Conservation (phyloP, 1,140 invertebrate species). For the Brachionus rubens region DNA sequence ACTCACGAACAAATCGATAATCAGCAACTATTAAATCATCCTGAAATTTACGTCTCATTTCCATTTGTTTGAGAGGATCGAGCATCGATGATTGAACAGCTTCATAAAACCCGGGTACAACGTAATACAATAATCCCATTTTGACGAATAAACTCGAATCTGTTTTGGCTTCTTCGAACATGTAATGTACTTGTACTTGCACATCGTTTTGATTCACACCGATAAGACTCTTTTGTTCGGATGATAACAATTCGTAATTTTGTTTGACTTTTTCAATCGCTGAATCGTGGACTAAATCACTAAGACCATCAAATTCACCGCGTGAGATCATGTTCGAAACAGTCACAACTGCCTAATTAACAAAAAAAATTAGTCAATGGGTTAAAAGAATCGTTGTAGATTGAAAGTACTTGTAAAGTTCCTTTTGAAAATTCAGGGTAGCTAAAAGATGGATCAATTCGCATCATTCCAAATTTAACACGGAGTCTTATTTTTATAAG, state of each 20-base stretch:
- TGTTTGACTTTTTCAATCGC: constrained; percentile 14
- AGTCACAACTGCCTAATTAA: constrained; percentile 1
- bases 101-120: constrained; percentile 39
- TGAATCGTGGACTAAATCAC: background rate
- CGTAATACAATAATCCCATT: constrained; percentile 25
- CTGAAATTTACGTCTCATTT: constrained; percentile 37
- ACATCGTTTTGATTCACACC: constrained; percentile 26
- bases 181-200: constrained; percentile 5
- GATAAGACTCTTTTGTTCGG: background rate
- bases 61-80: constrained; percentile 6
- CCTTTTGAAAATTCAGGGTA: constrained; percentile 38
- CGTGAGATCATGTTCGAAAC: constrained; percentile 32
- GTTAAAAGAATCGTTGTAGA: too few relatives aligned
- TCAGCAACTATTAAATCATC: constrained; percentile 36
- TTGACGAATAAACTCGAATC: constrained; percentile 32
- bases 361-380: too few relatives aligned
- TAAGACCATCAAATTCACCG: constrained; percentile 18
- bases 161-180: constrained; percentile 34
- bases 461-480: constrained; percentile 29
- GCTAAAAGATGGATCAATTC: constrained; percentile 32
- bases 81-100: background rate
- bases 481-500: constrained; percentile 11
- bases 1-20: constrained; percentile 45
- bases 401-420: constrained; percentile 26
- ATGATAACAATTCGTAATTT: constrained; percentile 13